phyloP scores from a whole-genome alignment of 64 coral and sea anemone species.

The Orbicella faveolata region DNA sequence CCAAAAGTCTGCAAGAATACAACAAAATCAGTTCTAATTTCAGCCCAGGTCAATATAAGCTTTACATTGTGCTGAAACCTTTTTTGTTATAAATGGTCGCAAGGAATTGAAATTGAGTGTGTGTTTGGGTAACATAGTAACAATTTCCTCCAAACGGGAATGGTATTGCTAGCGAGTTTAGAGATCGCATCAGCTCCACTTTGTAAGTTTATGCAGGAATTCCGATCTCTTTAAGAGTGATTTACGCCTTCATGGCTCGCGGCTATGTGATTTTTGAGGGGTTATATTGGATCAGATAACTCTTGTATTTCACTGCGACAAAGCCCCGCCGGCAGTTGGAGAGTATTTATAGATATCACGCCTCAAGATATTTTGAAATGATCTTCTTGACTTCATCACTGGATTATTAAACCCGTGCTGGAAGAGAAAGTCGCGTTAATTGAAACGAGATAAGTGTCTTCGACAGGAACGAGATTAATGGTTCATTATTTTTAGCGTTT shows the following conservation, averaged over 20 bases:
- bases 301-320: constrained; percentile 7
- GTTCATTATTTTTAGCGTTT: neutral
- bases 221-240: neutral
- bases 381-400: constrained; percentile 8
- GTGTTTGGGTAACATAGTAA: neutral
- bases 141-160: neutral
- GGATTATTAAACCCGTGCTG: neutral
- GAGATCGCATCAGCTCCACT: neutral
- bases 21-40: neutral
- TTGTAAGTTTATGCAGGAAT: constrained; percentile 1
- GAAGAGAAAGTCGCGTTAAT: neutral
- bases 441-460: neutral
- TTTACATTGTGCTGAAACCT: neutral
- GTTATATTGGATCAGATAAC: constrained; percentile 26
- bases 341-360: constrained; percentile 16
- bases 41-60: neutral
- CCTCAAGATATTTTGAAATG: neutral
- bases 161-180: neutral
- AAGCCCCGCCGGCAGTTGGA: neutral
- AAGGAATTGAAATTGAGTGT: neutral
- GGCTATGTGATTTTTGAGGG: neutral
- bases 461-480: neutral
- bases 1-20: neutral
- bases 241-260: neutral
- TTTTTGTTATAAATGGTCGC: neutral